Percentiles rank a stretch among this genome's conserved stretches.
Evolutionary conservation across 2,113 vertebrate species (phyloP).

Genomic region (Sylvia atricapilla): DNA sequence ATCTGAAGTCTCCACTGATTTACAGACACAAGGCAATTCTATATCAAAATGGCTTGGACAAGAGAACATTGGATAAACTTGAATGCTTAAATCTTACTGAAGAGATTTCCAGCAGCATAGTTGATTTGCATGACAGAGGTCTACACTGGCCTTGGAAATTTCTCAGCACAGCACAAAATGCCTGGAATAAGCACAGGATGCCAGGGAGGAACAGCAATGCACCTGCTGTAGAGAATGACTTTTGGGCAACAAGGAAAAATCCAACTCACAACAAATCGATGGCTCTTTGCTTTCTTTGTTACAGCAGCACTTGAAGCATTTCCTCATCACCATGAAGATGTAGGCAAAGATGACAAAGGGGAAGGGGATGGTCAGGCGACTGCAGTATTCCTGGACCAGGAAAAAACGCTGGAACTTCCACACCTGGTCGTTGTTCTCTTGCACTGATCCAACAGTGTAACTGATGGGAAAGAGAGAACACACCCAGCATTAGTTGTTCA

Average conservation of each 20-base stretch:
- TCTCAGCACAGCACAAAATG: background rate
- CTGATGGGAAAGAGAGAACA: constrained; percentile 12
- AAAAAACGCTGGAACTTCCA: constrained; percentile 83
- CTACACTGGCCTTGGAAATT: background rate
- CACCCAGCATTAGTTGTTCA: background rate
- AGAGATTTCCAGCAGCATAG: background rate
- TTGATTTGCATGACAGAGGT: background rate
- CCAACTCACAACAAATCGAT: constrained; percentile 73
- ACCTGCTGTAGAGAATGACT: background rate
- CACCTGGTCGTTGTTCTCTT: constrained; percentile 81
- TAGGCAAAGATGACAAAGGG: constrained; percentile 81
- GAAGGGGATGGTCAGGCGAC: constrained; percentile 76
- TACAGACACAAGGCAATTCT: background rate
- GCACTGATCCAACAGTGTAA: constrained; percentile 78
- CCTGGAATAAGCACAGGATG: background rate
- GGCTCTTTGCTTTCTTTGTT: constrained; percentile 34
- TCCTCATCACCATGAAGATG: constrained; percentile 75
- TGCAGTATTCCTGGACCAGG: constrained; percentile 80
- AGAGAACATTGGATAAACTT: background rate
- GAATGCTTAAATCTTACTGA: background rate
- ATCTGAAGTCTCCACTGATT: background rate
- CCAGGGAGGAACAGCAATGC: background rate
- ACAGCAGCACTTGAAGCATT: constrained; percentile 73
- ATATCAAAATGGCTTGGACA: background rate
- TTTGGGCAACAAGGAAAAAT: background rate